Percentiles rank a stretch among this genome's conserved stretches.
Evolutionary conservation across 2,888 invertebrate species (phyloP).

Genomic region (Cordilura impudica): DNA sequence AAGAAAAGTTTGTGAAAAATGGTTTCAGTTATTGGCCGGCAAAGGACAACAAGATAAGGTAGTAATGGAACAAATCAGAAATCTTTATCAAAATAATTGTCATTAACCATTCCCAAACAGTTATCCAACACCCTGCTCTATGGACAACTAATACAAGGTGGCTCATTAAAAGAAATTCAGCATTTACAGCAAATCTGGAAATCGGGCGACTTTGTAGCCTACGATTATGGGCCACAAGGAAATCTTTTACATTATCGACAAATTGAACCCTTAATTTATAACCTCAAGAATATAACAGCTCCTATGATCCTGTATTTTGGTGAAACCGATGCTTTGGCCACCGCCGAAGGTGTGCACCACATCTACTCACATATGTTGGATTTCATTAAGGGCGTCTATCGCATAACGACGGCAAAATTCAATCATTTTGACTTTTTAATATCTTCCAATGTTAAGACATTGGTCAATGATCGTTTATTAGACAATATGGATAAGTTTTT

Average conservation of each 20-base stretch:
- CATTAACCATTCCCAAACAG: constrained; percentile 50
- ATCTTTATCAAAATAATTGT: neutral
- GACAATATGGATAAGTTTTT: constrained; percentile 69
- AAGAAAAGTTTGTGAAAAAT: constrained; percentile 43
- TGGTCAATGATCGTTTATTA: constrained; percentile 71
- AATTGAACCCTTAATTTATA: constrained; percentile 68
- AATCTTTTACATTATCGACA: constrained; percentile 68
- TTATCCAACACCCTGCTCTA: constrained; percentile 70
- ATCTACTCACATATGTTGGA: constrained; percentile 70
- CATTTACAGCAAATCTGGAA: constrained; percentile 72
- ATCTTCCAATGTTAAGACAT: constrained; percentile 65
- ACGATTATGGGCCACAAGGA: constrained; percentile 70
- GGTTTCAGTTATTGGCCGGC: constrained; percentile 43
- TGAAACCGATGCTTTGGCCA: constrained; percentile 72
- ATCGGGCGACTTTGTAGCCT: constrained; percentile 74
- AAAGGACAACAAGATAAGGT: constrained; percentile 46
- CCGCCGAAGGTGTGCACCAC: constrained; percentile 69
- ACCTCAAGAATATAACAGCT: constrained; percentile 67
- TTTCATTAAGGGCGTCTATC: constrained; percentile 67
- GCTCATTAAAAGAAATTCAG: constrained; percentile 69
- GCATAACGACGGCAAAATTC: constrained; percentile 68
- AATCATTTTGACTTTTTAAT: constrained; percentile 73
- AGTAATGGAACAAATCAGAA: neutral
- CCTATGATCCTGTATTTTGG: constrained; percentile 72
- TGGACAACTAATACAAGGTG: constrained; percentile 70